These are phyloP conservation scores for Panopea generosa DNA, from an alignment of 2,888 invertebrate genomes.

Conservation along the genomic window DNA sequence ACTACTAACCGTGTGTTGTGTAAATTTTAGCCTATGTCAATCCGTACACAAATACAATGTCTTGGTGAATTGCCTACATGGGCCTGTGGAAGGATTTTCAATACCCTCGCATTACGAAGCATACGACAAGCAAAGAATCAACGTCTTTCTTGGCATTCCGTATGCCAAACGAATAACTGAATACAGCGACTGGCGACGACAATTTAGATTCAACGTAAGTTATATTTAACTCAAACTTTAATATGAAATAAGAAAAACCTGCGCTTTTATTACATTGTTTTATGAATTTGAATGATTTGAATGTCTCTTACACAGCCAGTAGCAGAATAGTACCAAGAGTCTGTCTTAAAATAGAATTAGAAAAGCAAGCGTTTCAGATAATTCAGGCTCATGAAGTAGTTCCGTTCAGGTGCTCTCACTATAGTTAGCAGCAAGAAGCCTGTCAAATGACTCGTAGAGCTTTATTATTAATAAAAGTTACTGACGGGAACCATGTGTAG, in stretches of 20 bases:
- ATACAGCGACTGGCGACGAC: constrained; percentile 73
- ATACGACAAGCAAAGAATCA: constrained; percentile 73
- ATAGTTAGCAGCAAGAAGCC: too few species aligned
- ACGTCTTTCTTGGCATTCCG: constrained; percentile 85
- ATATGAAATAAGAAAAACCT: not conserved
- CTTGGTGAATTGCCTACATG: constrained; percentile 54
- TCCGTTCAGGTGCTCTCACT: too few species aligned
- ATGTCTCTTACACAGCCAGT: too few species aligned
- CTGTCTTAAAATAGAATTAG: too few species aligned
- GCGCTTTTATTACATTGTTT: too few species aligned
- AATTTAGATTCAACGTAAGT: constrained; percentile 86
- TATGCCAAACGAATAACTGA: constrained; percentile 85
- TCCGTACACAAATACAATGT: constrained; percentile 57
- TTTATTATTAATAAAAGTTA: too few species aligned
- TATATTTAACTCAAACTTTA: not conserved
- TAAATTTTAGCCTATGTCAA: not conserved
- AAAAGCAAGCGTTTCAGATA: too few species aligned
- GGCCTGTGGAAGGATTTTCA: constrained; percentile 73
- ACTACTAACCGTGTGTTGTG: not conserved
- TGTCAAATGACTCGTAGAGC: too few species aligned
- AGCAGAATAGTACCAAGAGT: too few species aligned
- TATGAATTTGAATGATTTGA: too few species aligned
- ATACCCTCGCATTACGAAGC: constrained; percentile 74
- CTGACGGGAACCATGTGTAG: too few species aligned
- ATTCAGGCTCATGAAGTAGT: too few species aligned